A percentile compares a stretch with the other conserved stretches of the same genome.
These are phyloP conservation scores for Falcaria lacertinaria DNA, from an alignment of 2,888 invertebrate genomes.

Conservation along the genomic window DNA sequence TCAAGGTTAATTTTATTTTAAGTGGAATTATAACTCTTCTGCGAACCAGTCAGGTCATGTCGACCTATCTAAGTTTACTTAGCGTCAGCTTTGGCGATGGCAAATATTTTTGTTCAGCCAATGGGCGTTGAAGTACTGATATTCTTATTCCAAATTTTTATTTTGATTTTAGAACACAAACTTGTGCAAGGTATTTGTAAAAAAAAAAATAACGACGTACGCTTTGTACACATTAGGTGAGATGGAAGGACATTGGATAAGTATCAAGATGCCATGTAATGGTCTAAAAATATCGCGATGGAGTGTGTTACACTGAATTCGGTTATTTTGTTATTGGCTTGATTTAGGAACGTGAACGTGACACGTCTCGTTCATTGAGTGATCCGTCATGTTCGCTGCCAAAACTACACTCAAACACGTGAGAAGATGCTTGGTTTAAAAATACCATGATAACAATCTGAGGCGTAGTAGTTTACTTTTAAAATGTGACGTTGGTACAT, in stretches of 20 bases:
- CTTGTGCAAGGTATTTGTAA: not conserved
- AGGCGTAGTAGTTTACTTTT: conserved; percentile 3
- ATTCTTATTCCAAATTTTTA: too few relatives aligned
- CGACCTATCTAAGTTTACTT: too few relatives aligned
- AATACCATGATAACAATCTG: conserved; percentile 1
- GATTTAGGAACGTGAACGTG: conserved; percentile 4
- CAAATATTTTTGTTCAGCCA: too few relatives aligned
- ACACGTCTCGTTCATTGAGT: conserved; percentile 1
- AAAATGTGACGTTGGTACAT: too few relatives aligned
- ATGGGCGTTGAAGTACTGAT: too few relatives aligned
- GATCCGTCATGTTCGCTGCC: conserved; percentile 4
- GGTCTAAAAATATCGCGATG: not conserved
- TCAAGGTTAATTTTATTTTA: too few relatives aligned
- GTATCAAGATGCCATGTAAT: not conserved
- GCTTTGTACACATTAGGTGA: not conserved
- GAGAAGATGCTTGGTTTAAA: conserved; percentile 4
- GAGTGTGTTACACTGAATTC: conserved; percentile 12
- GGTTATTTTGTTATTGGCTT: conserved; percentile 11
- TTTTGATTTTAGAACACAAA: not conserved
- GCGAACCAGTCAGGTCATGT: too few relatives aligned
- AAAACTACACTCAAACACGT: conserved; percentile 6
- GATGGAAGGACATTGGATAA: not conserved
- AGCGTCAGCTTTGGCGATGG: too few relatives aligned
- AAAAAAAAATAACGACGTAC: not conserved
- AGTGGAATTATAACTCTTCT: too few relatives aligned